Base-by-base conservation (phyloP, 2,797 vertebrate genomes). In the Ctenochaetus hawaiiensis region DNA sequence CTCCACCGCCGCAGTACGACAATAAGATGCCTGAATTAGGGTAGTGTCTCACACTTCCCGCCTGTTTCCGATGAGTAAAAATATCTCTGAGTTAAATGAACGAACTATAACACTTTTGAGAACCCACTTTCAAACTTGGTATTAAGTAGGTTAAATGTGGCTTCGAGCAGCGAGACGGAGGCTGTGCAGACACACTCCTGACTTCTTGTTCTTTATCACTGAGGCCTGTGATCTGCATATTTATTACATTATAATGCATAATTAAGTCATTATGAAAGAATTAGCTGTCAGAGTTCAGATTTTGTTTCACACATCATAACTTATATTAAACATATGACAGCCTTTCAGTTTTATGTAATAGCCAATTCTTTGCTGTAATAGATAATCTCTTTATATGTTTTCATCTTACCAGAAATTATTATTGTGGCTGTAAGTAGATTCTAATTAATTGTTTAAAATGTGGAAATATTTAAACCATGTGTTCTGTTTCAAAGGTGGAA, bases 1-100 rank as follows among this genome's bases (percentile, higher is more conserved):
- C 98, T 0, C 98, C 98, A 0, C 98, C 98, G 0, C 98, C 98
- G 0, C 95, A 96, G 90, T 99, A 99, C 0, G 97, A 99, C 0
- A 92, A 91, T 59, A 92, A 95, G 85, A 47, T 83, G 57, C 96
- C 93, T 5, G 79, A 70, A 76, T 91, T 81, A 81, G 86, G 2
- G 57, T 91, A 89, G 77, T 18, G 41, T 41, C n/a, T 74, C 23
- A 13, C n/a, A 8, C 17, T n/a, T 45, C 20, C 17, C 44, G 13
- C 22, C 62, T 10, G 37, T 63, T 72, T 17, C 49, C 43, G n/a
- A 56, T 63, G 23, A 70, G 43, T 68, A 45, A 53, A 75, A 74
- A 73, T 70, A 65, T 70, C 23, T 45, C 43, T 49, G 41, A 37
- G 37, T 78, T 67, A 80, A 79, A 67, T 60, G 62, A 62, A 83